A percentile compares a stretch with the other conserved stretches of the same genome.
These are phyloP conservation scores for Melanocharis versteri DNA, from an alignment of 2,113 vertebrate species.

Conservation along the genomic window DNA sequence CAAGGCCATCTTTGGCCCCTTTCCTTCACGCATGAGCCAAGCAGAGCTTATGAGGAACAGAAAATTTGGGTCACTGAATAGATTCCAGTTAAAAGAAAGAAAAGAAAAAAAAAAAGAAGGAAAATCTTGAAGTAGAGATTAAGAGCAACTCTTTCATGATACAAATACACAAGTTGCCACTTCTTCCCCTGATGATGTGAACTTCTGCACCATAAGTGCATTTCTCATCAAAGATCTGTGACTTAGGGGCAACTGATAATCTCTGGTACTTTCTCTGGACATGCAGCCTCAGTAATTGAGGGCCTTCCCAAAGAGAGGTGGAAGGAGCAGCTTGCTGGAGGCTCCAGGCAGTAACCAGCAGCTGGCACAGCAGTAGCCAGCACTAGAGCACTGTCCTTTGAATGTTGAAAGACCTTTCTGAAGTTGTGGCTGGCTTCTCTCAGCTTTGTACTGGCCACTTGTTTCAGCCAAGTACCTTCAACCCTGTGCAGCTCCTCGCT, in stretches of 20 bases:
- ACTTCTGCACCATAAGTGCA: not conserved
- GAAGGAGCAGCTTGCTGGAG: not conserved
- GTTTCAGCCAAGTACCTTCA: not conserved
- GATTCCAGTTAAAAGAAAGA: not conserved
- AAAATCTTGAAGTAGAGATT: not conserved
- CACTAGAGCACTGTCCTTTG: not conserved
- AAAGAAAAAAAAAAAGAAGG: fast-evolving
- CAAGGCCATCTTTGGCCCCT: not conserved
- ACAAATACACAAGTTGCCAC: not conserved
- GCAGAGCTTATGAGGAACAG: not conserved
- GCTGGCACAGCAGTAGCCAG: not conserved
- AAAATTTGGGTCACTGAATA: not conserved
- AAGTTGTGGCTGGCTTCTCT: not conserved
- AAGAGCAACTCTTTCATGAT: not conserved
- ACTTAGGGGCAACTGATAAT: not conserved
- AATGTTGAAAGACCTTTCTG: not conserved
- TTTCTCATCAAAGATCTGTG: not conserved
- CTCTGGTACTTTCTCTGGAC: not conserved
- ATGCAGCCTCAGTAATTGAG: fast-evolving
- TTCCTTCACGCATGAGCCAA: not conserved
- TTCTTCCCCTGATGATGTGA: not conserved
- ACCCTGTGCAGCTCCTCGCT: not conserved
- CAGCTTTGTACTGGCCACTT: not conserved
- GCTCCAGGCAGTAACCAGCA: not conserved
- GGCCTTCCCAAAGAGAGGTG: not conserved